Conservation (phyloP, 2,888 invertebrate species). For the Venusia cambrica region DNA sequence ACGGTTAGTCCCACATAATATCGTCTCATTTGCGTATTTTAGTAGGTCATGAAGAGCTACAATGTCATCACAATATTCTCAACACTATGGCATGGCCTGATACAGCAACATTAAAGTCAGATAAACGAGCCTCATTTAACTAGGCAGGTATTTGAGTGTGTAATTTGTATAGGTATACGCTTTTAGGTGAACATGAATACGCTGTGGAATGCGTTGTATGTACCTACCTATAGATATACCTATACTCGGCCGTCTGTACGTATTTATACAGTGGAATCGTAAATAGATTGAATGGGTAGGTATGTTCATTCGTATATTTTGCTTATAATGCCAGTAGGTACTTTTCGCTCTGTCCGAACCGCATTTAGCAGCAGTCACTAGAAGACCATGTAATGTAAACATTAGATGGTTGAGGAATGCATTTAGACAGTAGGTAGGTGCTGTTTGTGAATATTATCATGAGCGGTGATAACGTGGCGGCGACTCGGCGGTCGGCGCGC, state of each 20-base stretch:
- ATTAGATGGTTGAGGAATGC: conserved; percentile 74
- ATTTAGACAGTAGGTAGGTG: conserved; percentile 75
- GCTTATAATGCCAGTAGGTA: conserved; percentile 62
- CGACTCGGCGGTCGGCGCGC: conserved; percentile 60
- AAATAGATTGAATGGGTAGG: conserved; percentile 79
- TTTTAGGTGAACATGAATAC: conserved; percentile 46
- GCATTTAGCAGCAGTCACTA: conserved; percentile 57
- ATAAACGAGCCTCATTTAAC: conserved; percentile 33
- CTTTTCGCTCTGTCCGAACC: conserved; percentile 57
- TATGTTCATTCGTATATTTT: conserved; percentile 63
- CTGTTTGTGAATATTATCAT: conserved; percentile 79
- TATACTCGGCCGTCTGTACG: conserved; percentile 56
- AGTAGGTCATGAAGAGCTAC: conserved; percentile 34
- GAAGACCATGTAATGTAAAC: conserved; percentile 74
- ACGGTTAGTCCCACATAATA: conserved; percentile 15
- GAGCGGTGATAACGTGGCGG: conserved; percentile 78
- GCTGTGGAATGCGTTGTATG: conserved; percentile 69
- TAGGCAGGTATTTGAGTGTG: conserved; percentile 38
- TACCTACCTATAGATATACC: no score
- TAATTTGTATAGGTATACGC: conserved; percentile 55
- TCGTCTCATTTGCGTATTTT: conserved; percentile 25
- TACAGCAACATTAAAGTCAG: conserved; percentile 34
- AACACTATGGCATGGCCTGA: conserved; percentile 13
- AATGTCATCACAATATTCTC: conserved; percentile 31
- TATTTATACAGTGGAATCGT: conserved; percentile 71